These are phyloP conservation scores for Aspidoscelis tigris DNA, from an alignment of 2,113 vertebrate genomes.

Conservation along the genomic window DNA sequence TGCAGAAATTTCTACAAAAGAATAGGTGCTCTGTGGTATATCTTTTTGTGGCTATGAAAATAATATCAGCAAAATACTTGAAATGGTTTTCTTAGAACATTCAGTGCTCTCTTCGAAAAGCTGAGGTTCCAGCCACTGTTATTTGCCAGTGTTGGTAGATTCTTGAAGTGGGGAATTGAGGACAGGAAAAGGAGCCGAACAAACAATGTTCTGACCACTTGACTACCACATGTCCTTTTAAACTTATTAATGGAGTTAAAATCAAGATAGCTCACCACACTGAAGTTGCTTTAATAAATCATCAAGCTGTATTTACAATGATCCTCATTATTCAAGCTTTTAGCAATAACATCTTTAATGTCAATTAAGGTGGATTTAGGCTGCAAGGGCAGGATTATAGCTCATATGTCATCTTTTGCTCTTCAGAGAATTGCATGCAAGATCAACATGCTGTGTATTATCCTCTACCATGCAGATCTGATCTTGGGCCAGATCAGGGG, in stretches of 20 bases:
- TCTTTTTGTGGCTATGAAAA: neutral
- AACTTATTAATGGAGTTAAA: neutral
- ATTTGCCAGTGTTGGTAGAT: neutral
- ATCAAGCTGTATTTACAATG: neutral
- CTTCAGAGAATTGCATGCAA: neutral
- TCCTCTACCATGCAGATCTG: too few relatives aligned
- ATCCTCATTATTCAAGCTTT: neutral
- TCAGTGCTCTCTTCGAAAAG: neutral
- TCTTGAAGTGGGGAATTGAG: neutral
- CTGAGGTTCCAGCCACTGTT: neutral
- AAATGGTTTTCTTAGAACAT: neutral
- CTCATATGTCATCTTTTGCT: neutral
- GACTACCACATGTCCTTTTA: neutral
- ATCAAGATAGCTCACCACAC: neutral
- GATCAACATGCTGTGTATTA: too few relatives aligned
- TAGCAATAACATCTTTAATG: neutral
- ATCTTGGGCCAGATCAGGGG: neutral
- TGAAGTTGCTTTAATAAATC: neutral
- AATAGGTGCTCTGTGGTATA: neutral
- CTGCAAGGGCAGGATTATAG: neutral
- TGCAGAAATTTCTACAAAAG: neutral
- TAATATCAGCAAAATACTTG: neutral
- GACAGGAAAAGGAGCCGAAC: neutral
- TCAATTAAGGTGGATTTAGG: neutral
- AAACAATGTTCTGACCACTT: neutral